Evolutionary conservation across 2,888 invertebrate species (phyloP), one percentile per base, ranked within the genome.

Genomic region (Ormyrus thymus): DNA sequence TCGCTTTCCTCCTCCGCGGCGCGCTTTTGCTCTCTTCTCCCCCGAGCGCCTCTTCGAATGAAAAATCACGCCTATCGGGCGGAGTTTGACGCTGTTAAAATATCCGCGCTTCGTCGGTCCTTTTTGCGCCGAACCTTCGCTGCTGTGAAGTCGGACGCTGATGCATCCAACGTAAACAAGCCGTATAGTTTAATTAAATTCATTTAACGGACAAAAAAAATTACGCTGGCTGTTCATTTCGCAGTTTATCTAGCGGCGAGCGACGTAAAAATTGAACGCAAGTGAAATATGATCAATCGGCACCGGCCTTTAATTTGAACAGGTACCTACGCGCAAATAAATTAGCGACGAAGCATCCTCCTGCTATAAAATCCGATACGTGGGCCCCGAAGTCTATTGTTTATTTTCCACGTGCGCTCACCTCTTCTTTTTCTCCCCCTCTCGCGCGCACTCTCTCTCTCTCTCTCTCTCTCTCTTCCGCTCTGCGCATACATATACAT

Each of bases 341-440:
- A 62, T 62, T 69, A 70, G 8, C 58, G 46, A 48, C 13, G n/a
- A 66, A 29, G 48, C 43, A 48, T 76, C 7, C 7, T 11, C 11
- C 29, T 4, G 50, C 29, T 59, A 59, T 75, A 53, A 61, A 29
- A 75, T 7, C 55, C 51, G 6, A 46, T 45, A 70, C 58, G 68
- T 62, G 15, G 68, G 76, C 64, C 56, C 51, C 15, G n/a, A 45
- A 59, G 2, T 58, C 65, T 48, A 77, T 77, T 77, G 65, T 71
- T 65, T 71, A 53, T 71, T 62, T 71, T 71, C 13, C 46, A 64
- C 15, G 51, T 48, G 10, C 53, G 46, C 29, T 56, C 73, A 11
- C 61, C 11, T 46, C 1, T 51, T 48, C 15, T 15, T 4, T 29
- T 48, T 15, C 7, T 51, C 15, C 13, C 15, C 13, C 13, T 48